These are phyloP conservation scores for Lamellibrachia satsuma DNA, from an alignment of 2,888 invertebrate genomes.

Conservation along the genomic window DNA sequence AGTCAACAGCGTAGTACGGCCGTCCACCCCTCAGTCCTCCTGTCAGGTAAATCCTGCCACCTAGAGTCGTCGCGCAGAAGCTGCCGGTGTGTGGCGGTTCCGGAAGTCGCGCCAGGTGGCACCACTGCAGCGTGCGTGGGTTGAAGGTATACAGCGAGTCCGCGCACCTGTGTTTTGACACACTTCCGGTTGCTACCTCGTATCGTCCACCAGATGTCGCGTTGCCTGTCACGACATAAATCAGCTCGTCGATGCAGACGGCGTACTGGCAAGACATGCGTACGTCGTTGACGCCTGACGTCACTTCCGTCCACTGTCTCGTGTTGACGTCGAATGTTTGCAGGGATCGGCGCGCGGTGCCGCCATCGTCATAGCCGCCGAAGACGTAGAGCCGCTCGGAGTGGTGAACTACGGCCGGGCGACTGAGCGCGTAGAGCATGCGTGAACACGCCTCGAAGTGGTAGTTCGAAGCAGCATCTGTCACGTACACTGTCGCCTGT, in stretches of 20 bases:
- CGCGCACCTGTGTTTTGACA: constrained; percentile 30
- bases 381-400: constrained; percentile 40
- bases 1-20: constrained; percentile 36
- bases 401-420: constrained; percentile 38
- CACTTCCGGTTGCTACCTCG: constrained; percentile 34
- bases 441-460: constrained; percentile 41
- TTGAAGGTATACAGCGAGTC: constrained; percentile 39
- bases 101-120: constrained; percentile 25
- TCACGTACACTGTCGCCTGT: constrained; percentile 40
- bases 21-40: constrained; percentile 36
- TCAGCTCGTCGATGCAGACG: constrained; percentile 29
- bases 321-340: constrained; percentile 36
- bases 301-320: constrained; percentile 39
- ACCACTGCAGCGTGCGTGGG: constrained; percentile 29
- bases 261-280: constrained; percentile 41
- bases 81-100: constrained; percentile 32
- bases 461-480: constrained; percentile 33
- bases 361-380: constrained; percentile 40
- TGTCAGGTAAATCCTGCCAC: constrained; percentile 41
- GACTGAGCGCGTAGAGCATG: constrained; percentile 40
- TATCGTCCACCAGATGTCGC: constrained; percentile 21
- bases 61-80: constrained; percentile 37
- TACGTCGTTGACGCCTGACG: constrained; percentile 30
- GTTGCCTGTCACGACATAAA: constrained; percentile 41
- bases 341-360: constrained; percentile 35